phyloP scores from a whole-genome alignment of 2,113 vertebrate species.

The Syngnathus floridae region DNA sequence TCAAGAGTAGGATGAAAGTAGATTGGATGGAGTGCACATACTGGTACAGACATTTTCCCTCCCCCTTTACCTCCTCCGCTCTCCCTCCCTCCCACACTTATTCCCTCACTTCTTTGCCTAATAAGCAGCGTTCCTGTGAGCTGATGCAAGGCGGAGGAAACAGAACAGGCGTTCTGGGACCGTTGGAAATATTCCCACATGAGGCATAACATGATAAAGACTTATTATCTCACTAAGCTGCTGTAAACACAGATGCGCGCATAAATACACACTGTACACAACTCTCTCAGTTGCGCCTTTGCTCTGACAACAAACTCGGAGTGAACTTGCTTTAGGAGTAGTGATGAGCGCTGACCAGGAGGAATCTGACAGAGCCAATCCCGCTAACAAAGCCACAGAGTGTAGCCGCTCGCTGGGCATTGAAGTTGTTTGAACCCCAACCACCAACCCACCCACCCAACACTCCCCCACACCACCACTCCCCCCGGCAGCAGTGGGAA shows the following conservation, averaged over 20 bases:
- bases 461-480: background rate
- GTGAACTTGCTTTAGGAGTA: slow-evolving; percentile 22
- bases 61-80: slow-evolving; percentile 17
- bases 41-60: slow-evolving; percentile 50
- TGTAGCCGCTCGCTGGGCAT: slow-evolving; percentile 48
- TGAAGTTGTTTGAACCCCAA: slow-evolving; percentile 55
- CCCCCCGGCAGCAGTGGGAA: slow-evolving; percentile 29
- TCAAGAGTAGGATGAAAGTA: slow-evolving; percentile 67
- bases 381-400: slow-evolving; percentile 55
- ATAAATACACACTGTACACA: slow-evolving; percentile 56
- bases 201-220: slow-evolving; percentile 72
- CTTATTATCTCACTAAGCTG: slow-evolving; percentile 73
- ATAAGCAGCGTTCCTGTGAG: slow-evolving; percentile 72
- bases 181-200: slow-evolving; percentile 73
- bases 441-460: background rate
- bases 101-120: slow-evolving; percentile 71
- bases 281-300: slow-evolving; percentile 7
- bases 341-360: slow-evolving; percentile 47
- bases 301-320: slow-evolving; percentile 15
- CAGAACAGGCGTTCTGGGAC: slow-evolving; percentile 72
- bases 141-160: slow-evolving; percentile 76
- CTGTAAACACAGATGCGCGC: slow-evolving; percentile 69
- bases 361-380: slow-evolving; percentile 68
- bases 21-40: slow-evolving; percentile 66
- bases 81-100: slow-evolving; percentile 48